phyloP scores from a whole-genome alignment of 2,888 invertebrate species.

The Pegoplata infirma region DNA sequence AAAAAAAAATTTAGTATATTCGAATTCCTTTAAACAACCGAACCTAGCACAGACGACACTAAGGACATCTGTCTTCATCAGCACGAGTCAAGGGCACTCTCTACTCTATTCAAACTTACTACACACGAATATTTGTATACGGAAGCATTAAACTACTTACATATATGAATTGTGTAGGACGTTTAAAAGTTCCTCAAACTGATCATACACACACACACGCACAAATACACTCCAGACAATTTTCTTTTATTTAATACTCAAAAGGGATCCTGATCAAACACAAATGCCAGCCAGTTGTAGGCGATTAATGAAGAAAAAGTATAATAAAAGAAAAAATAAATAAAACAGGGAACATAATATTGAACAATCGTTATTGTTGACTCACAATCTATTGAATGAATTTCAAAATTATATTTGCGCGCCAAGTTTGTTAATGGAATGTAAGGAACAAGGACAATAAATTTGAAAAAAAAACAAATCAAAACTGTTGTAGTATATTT shows the following conservation, averaged over 20 bases:
- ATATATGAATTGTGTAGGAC: constrained; percentile 15
- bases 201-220: not conserved
- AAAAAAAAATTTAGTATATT: constrained; percentile 15
- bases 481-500: not conserved
- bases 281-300: constrained; percentile 50
- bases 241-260: constrained; percentile 12
- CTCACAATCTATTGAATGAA: constrained; percentile 12
- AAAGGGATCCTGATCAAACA: constrained; percentile 29
- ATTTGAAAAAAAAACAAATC: constrained; percentile 1
- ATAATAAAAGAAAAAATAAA: constrained; percentile 6
- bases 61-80: constrained; percentile 52
- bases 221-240: constrained; percentile 18
- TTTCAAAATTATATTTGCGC: constrained; percentile 38
- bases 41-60: constrained; percentile 13
- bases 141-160: constrained; percentile 3
- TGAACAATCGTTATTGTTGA: constrained; percentile 27
- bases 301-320: constrained; percentile 45
- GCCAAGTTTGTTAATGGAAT: constrained; percentile 49
- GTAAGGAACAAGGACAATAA: too few species aligned
- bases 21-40: constrained; percentile 8
- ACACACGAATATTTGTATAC: not conserved
- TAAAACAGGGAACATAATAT: constrained; percentile 12
- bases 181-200: not conserved
- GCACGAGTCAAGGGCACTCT: constrained; percentile 51
- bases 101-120: not conserved